Base-by-base conservation (phyloP, 2,888 invertebrate genomes). In the Cerceris rybyensis region DNA sequence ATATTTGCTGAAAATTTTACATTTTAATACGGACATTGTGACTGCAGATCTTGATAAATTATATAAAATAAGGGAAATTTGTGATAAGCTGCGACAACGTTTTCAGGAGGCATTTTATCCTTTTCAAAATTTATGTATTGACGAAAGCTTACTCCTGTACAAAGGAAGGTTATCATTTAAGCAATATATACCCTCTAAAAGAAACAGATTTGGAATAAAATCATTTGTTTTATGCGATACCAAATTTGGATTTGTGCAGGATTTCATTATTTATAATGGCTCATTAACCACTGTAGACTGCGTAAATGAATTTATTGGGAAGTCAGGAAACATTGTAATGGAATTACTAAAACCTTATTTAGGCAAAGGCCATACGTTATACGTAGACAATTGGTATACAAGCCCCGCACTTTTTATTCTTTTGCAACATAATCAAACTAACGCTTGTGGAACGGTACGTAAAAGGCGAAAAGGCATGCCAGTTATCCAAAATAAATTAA, bases 51-150 rank as follows among this genome's bases (percentile, higher is more conserved):
- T 39, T 55, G 68, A 68, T 41, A 66, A 16, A 57, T 71, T 67
- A 68, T 76, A 72, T 49, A 72, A 71, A 71, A 75, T 75, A 49
- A 28, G 60, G 5, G 65, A 70, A 64, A 61, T 71, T 39, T 66
- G 52, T 42, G 65, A 52, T 66, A 71, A 14, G 43, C 55, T 60
- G 2, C 50, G 70, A 58, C 6, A 70, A 75, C 7, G 59, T 16
- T 75, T 70, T 57, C 28, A 49, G 49, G 13, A 74, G 8, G 49
- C 58, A 57, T 69, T 75, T 11, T 52, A 67, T 66, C 75, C 70
- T 42, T 71, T 66, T 17, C 14, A 72, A 72, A 66, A 76, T 42
- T 16, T 76, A 57, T 68, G 68, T 61, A 64, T 28, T 39, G 46
- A 61, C 52, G 59, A 59, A 54, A 54, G 54, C 17, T 54, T 54